These are phyloP conservation scores for Melanostoma mellinum DNA, from an alignment of 2,888 invertebrate genomes.

Conservation along the genomic window DNA sequence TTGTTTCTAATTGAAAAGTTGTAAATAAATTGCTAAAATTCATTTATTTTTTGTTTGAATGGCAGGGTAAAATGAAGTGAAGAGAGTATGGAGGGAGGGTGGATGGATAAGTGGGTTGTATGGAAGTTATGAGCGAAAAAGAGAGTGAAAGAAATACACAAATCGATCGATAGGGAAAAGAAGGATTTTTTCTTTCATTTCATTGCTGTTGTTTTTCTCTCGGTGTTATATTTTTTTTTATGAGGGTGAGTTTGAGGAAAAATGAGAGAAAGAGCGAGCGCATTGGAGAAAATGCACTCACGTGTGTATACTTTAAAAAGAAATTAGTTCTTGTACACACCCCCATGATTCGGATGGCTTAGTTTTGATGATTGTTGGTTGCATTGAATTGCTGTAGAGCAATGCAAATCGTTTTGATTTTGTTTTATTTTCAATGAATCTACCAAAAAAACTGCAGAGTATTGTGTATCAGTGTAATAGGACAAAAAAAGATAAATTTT, in stretches of 20 bases:
- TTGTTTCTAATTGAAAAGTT: no score
- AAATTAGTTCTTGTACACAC: slow-evolving; percentile 68
- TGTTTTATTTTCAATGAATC: neutral
- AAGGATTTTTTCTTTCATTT: slow-evolving; percentile 44
- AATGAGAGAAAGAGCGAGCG: slow-evolving; percentile 41
- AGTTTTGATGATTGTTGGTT: slow-evolving; percentile 46
- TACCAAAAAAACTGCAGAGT: neutral
- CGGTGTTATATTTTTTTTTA: slow-evolving; percentile 18
- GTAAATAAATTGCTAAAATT: slow-evolving; percentile 3
- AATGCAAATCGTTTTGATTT: slow-evolving; percentile 25
- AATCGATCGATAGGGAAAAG: slow-evolving; percentile 70
- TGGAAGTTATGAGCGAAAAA: slow-evolving; percentile 23
- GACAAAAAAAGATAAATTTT: no score
- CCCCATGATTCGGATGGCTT: slow-evolving; percentile 42
- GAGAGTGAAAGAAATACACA: slow-evolving; percentile 40
- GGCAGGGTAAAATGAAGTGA: slow-evolving; percentile 44
- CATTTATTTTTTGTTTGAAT: slow-evolving; percentile 25
- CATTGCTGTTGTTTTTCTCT: slow-evolving; percentile 32
- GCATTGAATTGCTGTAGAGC: slow-evolving; percentile 37
- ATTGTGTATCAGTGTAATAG: no score
- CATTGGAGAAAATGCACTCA: slow-evolving; percentile 55
- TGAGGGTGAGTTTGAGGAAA: slow-evolving; percentile 45
- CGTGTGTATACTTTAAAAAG: slow-evolving; percentile 50
- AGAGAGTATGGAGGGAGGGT: neutral
- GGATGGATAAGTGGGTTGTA: slow-evolving; percentile 1